A percentile compares a stretch with the other conserved stretches of the same genome.
These are phyloP conservation scores for Lagopus muta DNA, from an alignment of 2,113 vertebrate genomes.

Conservation along the genomic window DNA sequence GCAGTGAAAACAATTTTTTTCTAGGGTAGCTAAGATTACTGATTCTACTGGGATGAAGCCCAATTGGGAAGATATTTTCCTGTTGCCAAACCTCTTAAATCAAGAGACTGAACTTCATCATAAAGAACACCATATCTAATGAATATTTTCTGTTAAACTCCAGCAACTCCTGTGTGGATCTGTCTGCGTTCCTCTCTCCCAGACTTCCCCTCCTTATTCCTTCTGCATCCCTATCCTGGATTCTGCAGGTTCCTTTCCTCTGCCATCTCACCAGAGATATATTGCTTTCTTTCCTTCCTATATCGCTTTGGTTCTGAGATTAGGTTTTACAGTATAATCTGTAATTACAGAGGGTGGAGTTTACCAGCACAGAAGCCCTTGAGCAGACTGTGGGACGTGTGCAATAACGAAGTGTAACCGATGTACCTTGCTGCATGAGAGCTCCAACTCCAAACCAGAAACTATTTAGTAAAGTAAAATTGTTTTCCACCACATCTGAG, in stretches of 20 bases:
- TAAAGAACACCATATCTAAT: not conserved
- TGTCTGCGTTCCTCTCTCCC: not conserved
- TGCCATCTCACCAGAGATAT: not conserved
- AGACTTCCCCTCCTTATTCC: not conserved
- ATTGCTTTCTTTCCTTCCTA: not conserved
- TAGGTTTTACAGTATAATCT: conserved; percentile 71
- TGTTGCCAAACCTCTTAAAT: not conserved
- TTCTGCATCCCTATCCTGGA: not conserved
- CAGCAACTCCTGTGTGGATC: not conserved
- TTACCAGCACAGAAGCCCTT: conserved; percentile 81
- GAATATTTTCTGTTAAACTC: not conserved
- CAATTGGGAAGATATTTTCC: not conserved
- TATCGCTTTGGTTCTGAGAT: not conserved
- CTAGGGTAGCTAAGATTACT: not conserved
- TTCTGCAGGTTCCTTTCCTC: not conserved
- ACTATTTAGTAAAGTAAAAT: conserved; percentile 98
- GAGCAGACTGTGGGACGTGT: conserved; percentile 82
- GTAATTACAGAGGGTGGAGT: conserved; percentile 76
- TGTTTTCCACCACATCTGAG: conserved; percentile 98
- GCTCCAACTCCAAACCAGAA: conserved; percentile 99
- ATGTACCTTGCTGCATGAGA: conserved; percentile 99
- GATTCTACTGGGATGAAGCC: not conserved
- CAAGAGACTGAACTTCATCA: not conserved
- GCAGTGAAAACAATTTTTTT: not conserved
- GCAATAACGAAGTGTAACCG: conserved; percentile 74